phyloP scores from a whole-genome alignment of 2,888 invertebrate genomes.

The Mallateleia sp. region DNA sequence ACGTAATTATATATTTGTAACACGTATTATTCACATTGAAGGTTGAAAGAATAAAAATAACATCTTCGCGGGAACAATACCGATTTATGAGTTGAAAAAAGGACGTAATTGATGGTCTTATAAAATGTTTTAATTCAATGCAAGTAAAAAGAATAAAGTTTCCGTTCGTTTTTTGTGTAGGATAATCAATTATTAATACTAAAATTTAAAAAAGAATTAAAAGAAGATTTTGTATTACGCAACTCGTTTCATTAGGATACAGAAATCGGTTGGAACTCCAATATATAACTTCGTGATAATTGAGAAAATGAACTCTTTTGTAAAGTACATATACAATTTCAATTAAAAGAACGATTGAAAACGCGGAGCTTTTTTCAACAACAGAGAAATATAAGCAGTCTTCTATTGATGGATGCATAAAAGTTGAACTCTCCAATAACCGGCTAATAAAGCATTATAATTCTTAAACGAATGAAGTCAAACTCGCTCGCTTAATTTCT shows the following conservation, averaged over 20 bases:
- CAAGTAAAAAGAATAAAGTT: background rate
- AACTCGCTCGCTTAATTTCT: slow-evolving; percentile 44
- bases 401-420: slow-evolving; percentile 19
- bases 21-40: slow-evolving; percentile 27
- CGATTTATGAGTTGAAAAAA: background rate
- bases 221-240: no score
- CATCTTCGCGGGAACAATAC: slow-evolving; percentile 24
- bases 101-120: background rate
- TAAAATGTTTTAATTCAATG: background rate
- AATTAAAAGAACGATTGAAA: background rate
- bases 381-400: background rate
- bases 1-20: slow-evolving; percentile 36
- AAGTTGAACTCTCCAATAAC: slow-evolving; percentile 33
- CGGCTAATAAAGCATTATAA: slow-evolving; percentile 48
- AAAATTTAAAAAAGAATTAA: no score
- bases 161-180: no score
- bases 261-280: no score
- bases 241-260: no score
- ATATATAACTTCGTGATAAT: no score
- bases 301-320: background rate
- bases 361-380: background rate
- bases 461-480: slow-evolving; percentile 37
- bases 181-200: no score
- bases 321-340: background rate
- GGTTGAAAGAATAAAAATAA: slow-evolving; percentile 36